Conservation (phyloP, 2,888 invertebrate genomes). For the Lithodes maja region DNA sequence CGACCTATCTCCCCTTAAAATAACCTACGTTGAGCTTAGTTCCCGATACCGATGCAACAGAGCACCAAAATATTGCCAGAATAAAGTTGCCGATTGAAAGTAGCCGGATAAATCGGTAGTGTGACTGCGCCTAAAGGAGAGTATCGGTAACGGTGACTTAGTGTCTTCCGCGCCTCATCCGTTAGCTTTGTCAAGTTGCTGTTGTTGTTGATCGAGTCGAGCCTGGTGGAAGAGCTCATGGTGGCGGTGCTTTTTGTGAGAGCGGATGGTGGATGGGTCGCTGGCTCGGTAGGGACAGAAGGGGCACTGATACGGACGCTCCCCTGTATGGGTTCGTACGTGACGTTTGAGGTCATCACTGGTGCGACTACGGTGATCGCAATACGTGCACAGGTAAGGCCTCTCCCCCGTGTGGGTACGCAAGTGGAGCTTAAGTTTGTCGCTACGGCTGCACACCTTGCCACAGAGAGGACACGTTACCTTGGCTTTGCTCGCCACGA, state of each 20-base stretch:
- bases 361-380: constrained; percentile 64
- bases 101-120: too few species aligned
- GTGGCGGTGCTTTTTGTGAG: constrained; percentile 66
- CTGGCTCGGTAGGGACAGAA: constrained; percentile 65
- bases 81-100: too few species aligned
- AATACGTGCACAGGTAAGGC: constrained; percentile 66
- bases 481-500: constrained; percentile 57
- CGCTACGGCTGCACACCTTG: constrained; percentile 66
- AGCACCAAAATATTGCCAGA: too few species aligned
- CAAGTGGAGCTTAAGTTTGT: constrained; percentile 67
- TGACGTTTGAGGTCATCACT: constrained; percentile 68
- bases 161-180: constrained; percentile 3
- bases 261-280: constrained; percentile 69
- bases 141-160: background rate
- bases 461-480: constrained; percentile 69
- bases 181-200: constrained; percentile 32
- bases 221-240: constrained; percentile 60
- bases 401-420: constrained; percentile 66
- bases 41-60: too few species aligned
- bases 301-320: constrained; percentile 67
- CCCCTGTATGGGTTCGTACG: constrained; percentile 68
- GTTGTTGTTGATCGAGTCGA: constrained; percentile 38
- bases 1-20: too few species aligned
- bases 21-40: too few species aligned
- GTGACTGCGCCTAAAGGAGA: too few species aligned